Base-by-base conservation (phyloP, 2,888 invertebrate genomes). In the Autographa pulchrina region DNA sequence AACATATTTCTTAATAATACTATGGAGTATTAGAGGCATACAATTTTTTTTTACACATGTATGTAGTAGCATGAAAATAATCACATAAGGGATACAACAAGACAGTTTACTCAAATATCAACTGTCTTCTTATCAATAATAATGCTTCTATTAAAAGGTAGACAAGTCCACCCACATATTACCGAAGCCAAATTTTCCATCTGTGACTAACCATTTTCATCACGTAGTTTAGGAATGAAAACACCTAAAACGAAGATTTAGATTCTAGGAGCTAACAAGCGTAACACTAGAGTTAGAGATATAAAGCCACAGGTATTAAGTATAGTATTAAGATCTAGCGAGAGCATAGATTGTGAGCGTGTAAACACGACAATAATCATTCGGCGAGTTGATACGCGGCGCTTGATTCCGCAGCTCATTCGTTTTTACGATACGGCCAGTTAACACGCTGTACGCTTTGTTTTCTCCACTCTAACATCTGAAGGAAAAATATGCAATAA, bases 361-460 rank as follows among this genome's bases (percentile, higher is more conserved):
- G 62, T 74, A 67, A 78, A 78, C 74, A 74, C 35, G 5, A 35
- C 60, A 64, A 60, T 74, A 65, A 58, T 63, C 56, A 68, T 68
- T 35, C 66, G n/a, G n/a, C 38, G 14, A 20, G 58, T 38, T 38
- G 74, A 62, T 62, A 54, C 66, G 18, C 43, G 38, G 31, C 41
- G 41, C 58, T 65, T 65, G 70, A 67, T 52, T 59, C 70, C 56
- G 56, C 56, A 11, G 48, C n/a, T 70, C 75, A 11, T 78, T 77
- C 9, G 43, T 8, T 65, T 70, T 70, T 78, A 78, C 68, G 65
- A 43, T 43, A 65, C 52, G 35, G 20, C 41, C 62, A 20, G 52
- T 32, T 74, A 67, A 60, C 62, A 20, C 20, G 64, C 63, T 3
- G 25, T 48, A 31, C 61, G 56, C 16, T 35, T 70, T 62, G 70